These are phyloP conservation scores for Trissoscelio sp. DNA, from an alignment of 2,888 invertebrate species.

Conservation along the genomic window DNA sequence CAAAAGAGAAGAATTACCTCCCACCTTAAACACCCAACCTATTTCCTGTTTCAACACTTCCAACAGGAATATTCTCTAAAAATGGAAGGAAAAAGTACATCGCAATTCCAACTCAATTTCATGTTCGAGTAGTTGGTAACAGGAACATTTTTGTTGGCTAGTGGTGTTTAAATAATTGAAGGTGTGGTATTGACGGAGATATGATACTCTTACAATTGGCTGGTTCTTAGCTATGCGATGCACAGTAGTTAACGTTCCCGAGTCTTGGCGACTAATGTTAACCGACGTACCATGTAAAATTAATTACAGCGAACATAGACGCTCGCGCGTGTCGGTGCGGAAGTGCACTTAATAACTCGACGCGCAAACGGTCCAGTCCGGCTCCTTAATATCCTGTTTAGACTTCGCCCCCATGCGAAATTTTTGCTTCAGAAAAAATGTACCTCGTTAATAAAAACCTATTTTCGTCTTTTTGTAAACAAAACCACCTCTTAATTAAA, in stretches of 20 bases:
- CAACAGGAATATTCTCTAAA: no score
- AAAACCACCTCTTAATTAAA: neutral
- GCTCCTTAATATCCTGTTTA: slow-evolving; percentile 39
- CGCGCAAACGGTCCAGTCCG: slow-evolving; percentile 43
- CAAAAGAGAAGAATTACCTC: no score
- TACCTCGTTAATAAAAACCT: slow-evolving; percentile 12
- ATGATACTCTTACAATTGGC: slow-evolving; percentile 35
- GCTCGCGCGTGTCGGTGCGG: slow-evolving; percentile 68
- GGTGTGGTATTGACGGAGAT: slow-evolving; percentile 11
- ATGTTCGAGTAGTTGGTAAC: no score
- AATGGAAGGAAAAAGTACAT: no score
- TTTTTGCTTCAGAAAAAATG: slow-evolving; percentile 8
- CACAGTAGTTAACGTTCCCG: slow-evolving; percentile 35
- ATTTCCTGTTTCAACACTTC: no score
- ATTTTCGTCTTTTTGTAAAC: neutral
- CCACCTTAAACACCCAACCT: no score
- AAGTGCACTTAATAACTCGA: slow-evolving; percentile 64
- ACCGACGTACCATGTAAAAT: slow-evolving; percentile 71
- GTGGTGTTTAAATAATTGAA: slow-evolving; percentile 23
- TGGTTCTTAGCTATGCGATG: slow-evolving; percentile 30
- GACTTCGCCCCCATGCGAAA: slow-evolving; percentile 16
- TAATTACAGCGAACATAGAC: slow-evolving; percentile 73
- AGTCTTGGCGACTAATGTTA: slow-evolving; percentile 60
- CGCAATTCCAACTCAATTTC: no score
- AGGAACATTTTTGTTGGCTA: no score